phyloP scores from a whole-genome alignment of 2,113 vertebrate species.

The Varanus komodoensis region DNA sequence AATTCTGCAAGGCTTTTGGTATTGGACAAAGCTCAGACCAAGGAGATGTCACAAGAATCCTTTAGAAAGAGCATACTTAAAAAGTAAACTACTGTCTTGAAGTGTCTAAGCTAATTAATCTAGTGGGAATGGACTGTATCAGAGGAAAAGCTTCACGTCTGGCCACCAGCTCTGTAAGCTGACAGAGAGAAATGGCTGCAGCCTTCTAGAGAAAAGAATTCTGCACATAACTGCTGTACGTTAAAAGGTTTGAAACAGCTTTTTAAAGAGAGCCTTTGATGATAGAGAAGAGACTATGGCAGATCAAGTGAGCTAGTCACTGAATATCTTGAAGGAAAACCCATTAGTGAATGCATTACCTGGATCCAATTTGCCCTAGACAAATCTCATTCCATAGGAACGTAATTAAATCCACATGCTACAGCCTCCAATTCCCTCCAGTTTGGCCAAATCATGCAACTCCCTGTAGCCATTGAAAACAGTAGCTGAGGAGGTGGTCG shows the following conservation, averaged over 20 bases:
- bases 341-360: background rate
- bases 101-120: slow-evolving; percentile 23
- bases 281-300: background rate
- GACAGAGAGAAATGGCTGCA: slow-evolving; percentile 42
- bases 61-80: slow-evolving; percentile 35
- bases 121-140: background rate
- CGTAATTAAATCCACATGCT: background rate
- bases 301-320: background rate
- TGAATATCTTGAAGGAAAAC: slow-evolving; percentile 7
- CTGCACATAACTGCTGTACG: background rate
- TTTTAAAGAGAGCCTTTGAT: background rate
- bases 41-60: background rate
- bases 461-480: background rate
- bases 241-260: background rate
- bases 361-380: background rate
- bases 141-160: background rate
- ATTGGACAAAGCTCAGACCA: slow-evolving; percentile 5
- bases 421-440: too few relatives aligned
- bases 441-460: background rate
- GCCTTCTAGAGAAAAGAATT: slow-evolving; percentile 32
- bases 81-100: slow-evolving; percentile 29
- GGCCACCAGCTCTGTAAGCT: slow-evolving; percentile 38
- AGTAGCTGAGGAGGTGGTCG: background rate
- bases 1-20: slow-evolving; percentile 12
- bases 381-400: slow-evolving; percentile 21